These are phyloP conservation scores for Luffia ferchaultella DNA, from an alignment of 2,888 invertebrate genomes.

Conservation along the genomic window DNA sequence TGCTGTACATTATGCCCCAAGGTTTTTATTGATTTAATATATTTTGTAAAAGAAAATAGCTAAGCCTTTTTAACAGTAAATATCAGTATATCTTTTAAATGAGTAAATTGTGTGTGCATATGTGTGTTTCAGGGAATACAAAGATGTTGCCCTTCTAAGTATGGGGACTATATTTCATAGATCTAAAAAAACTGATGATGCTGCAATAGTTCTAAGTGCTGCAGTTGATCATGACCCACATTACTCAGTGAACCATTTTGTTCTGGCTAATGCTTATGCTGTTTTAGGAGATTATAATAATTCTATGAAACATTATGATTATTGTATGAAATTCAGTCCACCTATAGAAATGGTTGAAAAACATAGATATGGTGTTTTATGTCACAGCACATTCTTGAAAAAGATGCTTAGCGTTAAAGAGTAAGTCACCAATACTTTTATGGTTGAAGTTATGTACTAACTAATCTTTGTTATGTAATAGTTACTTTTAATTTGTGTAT, in stretches of 20 bases:
- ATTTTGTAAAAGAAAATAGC: background rate
- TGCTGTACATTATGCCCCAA: constrained; percentile 78
- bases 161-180: constrained; percentile 78
- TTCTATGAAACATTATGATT: constrained; percentile 68
- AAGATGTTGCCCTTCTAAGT: constrained; percentile 76
- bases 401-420: constrained; percentile 70
- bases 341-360: constrained; percentile 67
- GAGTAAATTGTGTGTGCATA: too few relatives aligned
- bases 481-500: too few relatives aligned
- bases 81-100: background rate
- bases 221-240: constrained; percentile 76
- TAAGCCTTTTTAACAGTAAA: background rate
- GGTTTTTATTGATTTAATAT: constrained; percentile 41
- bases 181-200: constrained; percentile 73
- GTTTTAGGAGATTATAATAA: constrained; percentile 75
- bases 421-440: too few relatives aligned
- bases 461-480: too few relatives aligned
- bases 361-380: constrained; percentile 71
- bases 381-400: constrained; percentile 71
- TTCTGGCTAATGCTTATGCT: constrained; percentile 78
- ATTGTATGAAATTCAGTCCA: constrained; percentile 70
- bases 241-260: constrained; percentile 69
- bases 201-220: constrained; percentile 74
- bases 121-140: constrained; percentile 71
- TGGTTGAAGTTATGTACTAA: too few relatives aligned